Evolutionary conservation across 2,113 vertebrate genomes (phyloP).

Genomic region (Menura novaehollandiae): DNA sequence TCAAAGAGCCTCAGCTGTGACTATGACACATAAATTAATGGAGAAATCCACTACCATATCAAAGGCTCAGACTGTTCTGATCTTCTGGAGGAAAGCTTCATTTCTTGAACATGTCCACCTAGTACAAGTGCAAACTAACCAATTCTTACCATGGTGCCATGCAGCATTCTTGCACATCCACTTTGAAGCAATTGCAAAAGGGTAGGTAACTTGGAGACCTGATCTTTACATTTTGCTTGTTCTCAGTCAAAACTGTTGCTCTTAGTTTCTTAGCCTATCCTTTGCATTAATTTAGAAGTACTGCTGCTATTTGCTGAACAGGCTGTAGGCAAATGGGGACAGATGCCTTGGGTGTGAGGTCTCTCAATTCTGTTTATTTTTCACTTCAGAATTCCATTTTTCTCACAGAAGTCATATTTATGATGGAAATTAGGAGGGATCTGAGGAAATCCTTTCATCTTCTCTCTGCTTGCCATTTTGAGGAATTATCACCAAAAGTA

Average conservation of each 20-base stretch:
- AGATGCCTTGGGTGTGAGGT: background rate
- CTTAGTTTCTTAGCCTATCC: background rate
- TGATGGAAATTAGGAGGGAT: background rate
- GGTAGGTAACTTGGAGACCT: background rate
- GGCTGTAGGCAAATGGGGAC: background rate
- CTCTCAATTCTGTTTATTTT: background rate
- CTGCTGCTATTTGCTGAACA: background rate
- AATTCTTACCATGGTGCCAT: rapidly evolving
- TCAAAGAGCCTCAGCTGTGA: background rate
- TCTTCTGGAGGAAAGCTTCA: background rate
- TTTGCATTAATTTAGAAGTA: background rate
- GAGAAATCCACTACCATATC: background rate
- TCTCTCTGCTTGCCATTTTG: background rate
- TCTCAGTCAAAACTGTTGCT: background rate
- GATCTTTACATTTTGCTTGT: background rate
- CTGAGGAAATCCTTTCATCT: background rate
- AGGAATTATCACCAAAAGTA: background rate
- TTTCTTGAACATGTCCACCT: rapidly evolving
- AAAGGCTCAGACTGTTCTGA: background rate
- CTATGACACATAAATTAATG: background rate
- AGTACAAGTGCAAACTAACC: background rate
- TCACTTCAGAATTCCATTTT: background rate
- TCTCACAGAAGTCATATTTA: background rate
- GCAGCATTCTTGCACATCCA: background rate
- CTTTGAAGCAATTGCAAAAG: background rate